Percentiles rank a stretch among this genome's conserved stretches.
These are phyloP conservation scores for Protobothrops mucrosquamatus DNA, from an alignment of 2,113 vertebrate genomes.

Conservation along the genomic window DNA sequence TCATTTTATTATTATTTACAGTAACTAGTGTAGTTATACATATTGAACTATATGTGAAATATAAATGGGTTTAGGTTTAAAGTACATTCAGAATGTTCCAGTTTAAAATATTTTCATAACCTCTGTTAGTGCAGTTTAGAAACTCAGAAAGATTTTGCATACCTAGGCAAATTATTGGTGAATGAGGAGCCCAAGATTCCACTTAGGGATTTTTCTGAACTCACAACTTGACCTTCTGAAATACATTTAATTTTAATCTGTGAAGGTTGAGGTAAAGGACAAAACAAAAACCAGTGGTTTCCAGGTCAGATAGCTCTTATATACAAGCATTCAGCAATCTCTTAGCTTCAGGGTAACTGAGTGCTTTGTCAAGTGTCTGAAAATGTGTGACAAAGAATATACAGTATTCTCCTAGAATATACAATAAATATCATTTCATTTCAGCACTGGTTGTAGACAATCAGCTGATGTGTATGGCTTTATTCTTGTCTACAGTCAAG, in stretches of 20 bases:
- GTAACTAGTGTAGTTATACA: neutral
- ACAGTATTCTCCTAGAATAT: neutral
- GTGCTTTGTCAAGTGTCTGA: neutral
- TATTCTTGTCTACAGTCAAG: neutral
- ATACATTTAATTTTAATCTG: neutral
- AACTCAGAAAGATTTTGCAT: neutral
- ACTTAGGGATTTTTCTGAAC: neutral
- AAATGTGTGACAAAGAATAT: neutral
- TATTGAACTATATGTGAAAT: neutral
- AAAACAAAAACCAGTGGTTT: neutral
- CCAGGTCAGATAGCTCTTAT: neutral
- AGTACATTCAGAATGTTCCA: neutral
- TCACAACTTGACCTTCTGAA: neutral
- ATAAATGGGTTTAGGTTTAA: neutral
- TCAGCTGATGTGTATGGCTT: neutral
- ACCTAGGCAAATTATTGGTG: neutral
- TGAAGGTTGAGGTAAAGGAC: neutral
- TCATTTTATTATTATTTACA: conserved; percentile 5
- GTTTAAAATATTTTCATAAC: neutral
- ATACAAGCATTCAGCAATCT: neutral
- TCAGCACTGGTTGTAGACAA: neutral
- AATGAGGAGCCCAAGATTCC: neutral
- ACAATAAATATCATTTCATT: neutral
- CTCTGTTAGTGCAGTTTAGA: neutral
- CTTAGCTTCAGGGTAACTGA: neutral